A percentile compares a stretch with the other conserved stretches of the same genome.
Conservation (phyloP, 2,888 invertebrate genomes). For the Helleia helle region DNA sequence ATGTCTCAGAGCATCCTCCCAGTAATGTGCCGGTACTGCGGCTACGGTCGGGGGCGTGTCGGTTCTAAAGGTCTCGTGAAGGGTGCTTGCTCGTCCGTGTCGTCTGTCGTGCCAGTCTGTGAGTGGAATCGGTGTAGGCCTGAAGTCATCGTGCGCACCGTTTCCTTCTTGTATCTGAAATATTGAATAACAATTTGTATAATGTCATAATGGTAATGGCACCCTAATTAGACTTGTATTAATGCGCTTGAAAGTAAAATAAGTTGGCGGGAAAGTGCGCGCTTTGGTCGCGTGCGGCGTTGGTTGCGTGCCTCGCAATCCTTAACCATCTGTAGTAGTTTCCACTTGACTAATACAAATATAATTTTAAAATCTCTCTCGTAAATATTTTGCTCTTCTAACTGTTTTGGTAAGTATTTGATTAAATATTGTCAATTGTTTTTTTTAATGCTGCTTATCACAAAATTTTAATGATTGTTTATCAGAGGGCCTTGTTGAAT, state of each 20-base stretch:
- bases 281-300: slow-evolving; percentile 38
- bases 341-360: slow-evolving; percentile 51
- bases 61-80: slow-evolving; percentile 38
- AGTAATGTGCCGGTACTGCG: slow-evolving; percentile 60
- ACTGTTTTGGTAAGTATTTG: too few relatives aligned
- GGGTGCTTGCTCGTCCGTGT: slow-evolving; percentile 31
- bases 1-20: slow-evolving; percentile 80
- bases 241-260: slow-evolving; percentile 72
- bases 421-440: too few relatives aligned
- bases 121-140: slow-evolving; percentile 59
- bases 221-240: slow-evolving; percentile 15
- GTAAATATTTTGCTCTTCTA: slow-evolving; percentile 5
- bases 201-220: not conserved
- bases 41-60: slow-evolving; percentile 30
- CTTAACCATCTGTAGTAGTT: slow-evolving; percentile 44
- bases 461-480: too few relatives aligned
- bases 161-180: slow-evolving; percentile 49
- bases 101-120: slow-evolving; percentile 42
- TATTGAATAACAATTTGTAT: slow-evolving; percentile 9
- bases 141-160: slow-evolving; percentile 43
- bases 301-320: slow-evolving; percentile 30
- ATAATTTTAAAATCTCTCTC: slow-evolving; percentile 26
- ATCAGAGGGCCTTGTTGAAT: too few relatives aligned
- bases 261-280: slow-evolving; percentile 56
- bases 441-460: too few relatives aligned